phyloP scores from a whole-genome alignment of 2,888 invertebrate species.

The Ditylenchus weischeri region DNA sequence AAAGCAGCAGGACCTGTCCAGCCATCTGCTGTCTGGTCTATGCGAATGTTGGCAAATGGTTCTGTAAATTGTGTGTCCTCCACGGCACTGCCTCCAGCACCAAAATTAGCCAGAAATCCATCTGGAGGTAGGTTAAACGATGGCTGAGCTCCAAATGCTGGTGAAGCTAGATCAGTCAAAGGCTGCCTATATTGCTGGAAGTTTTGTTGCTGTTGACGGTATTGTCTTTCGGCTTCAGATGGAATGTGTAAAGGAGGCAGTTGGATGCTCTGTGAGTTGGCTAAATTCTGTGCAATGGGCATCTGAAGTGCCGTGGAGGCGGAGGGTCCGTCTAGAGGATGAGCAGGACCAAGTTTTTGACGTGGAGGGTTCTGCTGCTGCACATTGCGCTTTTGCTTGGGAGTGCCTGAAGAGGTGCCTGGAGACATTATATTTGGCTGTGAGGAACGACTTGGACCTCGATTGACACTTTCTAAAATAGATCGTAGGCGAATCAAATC shows the following conservation, averaged over 20 bases:
- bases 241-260: slow-evolving; percentile 1
- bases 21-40: background rate
- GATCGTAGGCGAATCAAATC: no score
- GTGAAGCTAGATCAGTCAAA: background rate
- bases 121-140: background rate
- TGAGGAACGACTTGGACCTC: no score
- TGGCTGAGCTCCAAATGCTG: background rate
- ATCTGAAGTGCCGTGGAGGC: background rate
- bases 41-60: slow-evolving; percentile 9
- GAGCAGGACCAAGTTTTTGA: no score
- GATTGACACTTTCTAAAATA: no score
- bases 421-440: no score
- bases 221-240: background rate
- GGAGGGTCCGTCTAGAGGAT: no score
- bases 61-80: slow-evolving; percentile 6
- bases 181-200: slow-evolving; percentile 4
- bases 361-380: no score
- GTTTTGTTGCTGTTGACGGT: background rate
- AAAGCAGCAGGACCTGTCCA: background rate
- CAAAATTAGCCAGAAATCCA: background rate
- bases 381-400: no score
- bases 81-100: background rate
- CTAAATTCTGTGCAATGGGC: background rate
- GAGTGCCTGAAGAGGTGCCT: no score
- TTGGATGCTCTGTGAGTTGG: background rate